A percentile compares a stretch with the other conserved stretches of the same genome.
Conservation (phyloP, 2,113 vertebrate species). For the Struthidea cinerea region DNA sequence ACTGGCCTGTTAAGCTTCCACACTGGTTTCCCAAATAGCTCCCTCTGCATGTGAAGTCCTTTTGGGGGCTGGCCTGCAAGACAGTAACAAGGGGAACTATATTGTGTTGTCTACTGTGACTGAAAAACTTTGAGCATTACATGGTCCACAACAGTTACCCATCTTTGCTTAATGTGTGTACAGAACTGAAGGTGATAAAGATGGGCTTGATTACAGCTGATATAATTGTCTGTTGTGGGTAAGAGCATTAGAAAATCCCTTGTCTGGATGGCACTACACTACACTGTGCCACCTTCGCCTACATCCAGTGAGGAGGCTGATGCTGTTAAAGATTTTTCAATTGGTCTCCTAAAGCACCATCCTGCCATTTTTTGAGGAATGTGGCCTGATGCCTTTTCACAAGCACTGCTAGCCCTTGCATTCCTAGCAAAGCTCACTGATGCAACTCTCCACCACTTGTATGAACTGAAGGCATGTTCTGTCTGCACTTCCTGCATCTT, state of each 20-base stretch:
- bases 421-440: background rate
- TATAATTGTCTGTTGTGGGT: background rate
- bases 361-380: background rate
- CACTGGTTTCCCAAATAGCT: background rate
- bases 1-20: background rate
- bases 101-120: background rate
- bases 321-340: background rate
- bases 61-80: background rate
- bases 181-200: background rate
- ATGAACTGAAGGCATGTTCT: background rate
- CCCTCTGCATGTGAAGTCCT: background rate
- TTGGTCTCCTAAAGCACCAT: background rate
- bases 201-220: background rate
- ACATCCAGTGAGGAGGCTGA: background rate
- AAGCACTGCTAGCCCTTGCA: background rate
- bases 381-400: background rate
- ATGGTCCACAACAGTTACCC: background rate
- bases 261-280: background rate
- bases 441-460: background rate
- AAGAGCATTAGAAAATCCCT: background rate
- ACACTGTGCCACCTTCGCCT: background rate
- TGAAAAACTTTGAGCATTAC: background rate
- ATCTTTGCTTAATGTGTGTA: background rate
- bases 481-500: background rate
- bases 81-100: background rate